phyloP scores from a whole-genome alignment of 2,797 vertebrate species.

The Merluccius polli region DNA sequence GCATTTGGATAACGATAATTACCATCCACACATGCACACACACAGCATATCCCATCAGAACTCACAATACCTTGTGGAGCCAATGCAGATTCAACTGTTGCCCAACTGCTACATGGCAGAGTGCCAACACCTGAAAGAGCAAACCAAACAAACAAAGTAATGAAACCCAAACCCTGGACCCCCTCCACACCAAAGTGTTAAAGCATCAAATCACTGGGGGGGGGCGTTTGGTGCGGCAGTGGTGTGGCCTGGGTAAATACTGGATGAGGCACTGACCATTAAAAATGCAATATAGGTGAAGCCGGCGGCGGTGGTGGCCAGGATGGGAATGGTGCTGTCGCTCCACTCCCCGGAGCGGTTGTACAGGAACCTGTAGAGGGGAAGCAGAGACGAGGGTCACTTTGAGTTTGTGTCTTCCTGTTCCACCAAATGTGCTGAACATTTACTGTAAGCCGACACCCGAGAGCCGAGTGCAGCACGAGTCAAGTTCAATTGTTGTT shows the following conservation, averaged over 20 bases:
- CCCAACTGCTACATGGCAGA: conserved; percentile 75
- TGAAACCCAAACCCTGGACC: conserved; percentile 10
- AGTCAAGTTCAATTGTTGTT: too few relatives aligned
- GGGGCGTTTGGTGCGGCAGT: background rate
- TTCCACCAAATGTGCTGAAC: background rate
- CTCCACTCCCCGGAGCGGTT: conserved; percentile 91
- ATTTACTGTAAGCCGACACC: background rate
- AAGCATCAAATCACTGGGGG: background rate
- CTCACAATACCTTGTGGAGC: conserved; percentile 75
- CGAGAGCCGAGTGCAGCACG: too few relatives aligned
- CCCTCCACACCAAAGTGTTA: background rate
- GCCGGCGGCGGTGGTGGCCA: conserved; percentile 86
- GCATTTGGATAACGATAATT: background rate
- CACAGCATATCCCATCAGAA: background rate
- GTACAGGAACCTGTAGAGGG: conserved; percentile 85
- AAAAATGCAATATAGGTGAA: conserved; percentile 89
- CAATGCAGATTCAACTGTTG: conserved; percentile 81
- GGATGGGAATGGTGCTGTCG: conserved; percentile 92
- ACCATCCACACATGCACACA: background rate
- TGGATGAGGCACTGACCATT: conserved; percentile 72
- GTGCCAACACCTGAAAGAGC: conserved; percentile 70
- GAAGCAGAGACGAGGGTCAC: background rate
- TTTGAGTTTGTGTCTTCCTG: background rate
- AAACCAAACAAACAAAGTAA: conserved; percentile 9
- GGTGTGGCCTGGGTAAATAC: background rate